A percentile compares a stretch with the other conserved stretches of the same genome.
Evolutionary conservation across 2,888 invertebrate species (phyloP).

Genomic region (Eucera pruinosa): DNA sequence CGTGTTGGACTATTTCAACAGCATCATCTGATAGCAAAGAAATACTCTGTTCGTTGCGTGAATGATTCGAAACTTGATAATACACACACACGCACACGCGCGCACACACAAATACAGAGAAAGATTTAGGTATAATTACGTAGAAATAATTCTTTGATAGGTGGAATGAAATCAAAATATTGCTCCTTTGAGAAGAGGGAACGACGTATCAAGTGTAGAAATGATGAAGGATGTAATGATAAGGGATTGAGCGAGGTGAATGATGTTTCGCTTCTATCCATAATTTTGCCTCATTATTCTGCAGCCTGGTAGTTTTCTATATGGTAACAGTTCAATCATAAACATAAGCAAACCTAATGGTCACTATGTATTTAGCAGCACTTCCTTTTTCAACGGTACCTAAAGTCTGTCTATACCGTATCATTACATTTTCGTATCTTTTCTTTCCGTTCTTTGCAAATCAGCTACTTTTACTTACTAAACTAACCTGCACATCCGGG

Average conservation of each 20-base stretch:
- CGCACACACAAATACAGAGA: too few relatives aligned
- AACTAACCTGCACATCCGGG: too few relatives aligned
- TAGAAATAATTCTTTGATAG: background rate
- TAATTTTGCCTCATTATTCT: constrained; percentile 9
- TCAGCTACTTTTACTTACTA: background rate
- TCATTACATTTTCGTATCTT: background rate
- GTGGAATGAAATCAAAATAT: background rate
- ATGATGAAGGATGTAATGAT: constrained; percentile 8
- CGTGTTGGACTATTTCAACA: too few relatives aligned
- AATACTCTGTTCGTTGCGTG: background rate
- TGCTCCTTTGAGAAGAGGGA: background rate
- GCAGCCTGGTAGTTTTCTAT: background rate
- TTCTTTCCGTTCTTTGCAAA: background rate
- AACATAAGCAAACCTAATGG: background rate
- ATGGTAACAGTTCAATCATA: background rate
- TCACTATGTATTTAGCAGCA: background rate
- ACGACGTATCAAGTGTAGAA: background rate
- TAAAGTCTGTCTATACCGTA: background rate
- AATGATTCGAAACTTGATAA: background rate
- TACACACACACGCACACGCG: too few relatives aligned
- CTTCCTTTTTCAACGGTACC: constrained; percentile 1
- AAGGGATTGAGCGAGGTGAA: constrained; percentile 8
- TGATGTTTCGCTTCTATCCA: constrained; percentile 10
- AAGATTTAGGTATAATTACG: background rate
- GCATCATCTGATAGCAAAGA: too few relatives aligned